Percentiles rank a stretch among this genome's conserved stretches.
phyloP scores from a whole-genome alignment of 2,888 invertebrate species.

The Drosophila testacea region DNA sequence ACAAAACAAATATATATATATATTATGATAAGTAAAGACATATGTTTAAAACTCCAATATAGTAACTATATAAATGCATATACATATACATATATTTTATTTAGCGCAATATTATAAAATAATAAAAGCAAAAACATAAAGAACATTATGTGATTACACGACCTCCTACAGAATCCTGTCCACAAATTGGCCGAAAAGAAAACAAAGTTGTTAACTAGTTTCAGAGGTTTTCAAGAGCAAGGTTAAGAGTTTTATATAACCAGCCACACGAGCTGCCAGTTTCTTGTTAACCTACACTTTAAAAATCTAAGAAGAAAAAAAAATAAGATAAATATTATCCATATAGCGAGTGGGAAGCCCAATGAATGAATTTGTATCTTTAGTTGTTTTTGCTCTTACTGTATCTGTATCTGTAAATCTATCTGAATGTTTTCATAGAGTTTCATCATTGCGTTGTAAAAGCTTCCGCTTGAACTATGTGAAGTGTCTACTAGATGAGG shows the following conservation, averaged over 20 bases:
- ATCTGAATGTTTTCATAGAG: slow-evolving; percentile 12
- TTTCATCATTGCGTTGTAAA: slow-evolving; percentile 61
- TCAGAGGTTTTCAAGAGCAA: slow-evolving; percentile 71
- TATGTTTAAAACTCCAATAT: slow-evolving; percentile 44
- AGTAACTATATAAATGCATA: slow-evolving; percentile 46
- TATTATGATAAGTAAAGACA: slow-evolving; percentile 42
- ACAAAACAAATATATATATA: slow-evolving; percentile 5
- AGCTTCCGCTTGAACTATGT: slow-evolving; percentile 71
- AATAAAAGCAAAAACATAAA: slow-evolving; percentile 48
- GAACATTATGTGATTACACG: slow-evolving; percentile 25
- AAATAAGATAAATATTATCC: slow-evolving; percentile 26
- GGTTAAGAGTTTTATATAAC: slow-evolving; percentile 64
- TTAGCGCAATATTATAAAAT: slow-evolving; percentile 74
- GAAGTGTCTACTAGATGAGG: slow-evolving; percentile 10
- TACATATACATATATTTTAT: slow-evolving; percentile 58
- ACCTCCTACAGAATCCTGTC: slow-evolving; percentile 7
- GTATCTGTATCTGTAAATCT: slow-evolving; percentile 23
- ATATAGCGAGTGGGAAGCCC: slow-evolving; percentile 58
- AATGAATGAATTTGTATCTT: slow-evolving; percentile 58
- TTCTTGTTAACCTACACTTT: slow-evolving; percentile 67
- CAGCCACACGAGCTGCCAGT: slow-evolving; percentile 40
- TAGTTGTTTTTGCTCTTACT: slow-evolving; percentile 17
- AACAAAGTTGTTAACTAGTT: slow-evolving; percentile 28
- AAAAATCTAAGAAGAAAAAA: slow-evolving; percentile 15
- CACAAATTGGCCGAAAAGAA: slow-evolving; percentile 1